phyloP scores from a whole-genome alignment of 2,113 vertebrate genomes.

The Heliornis fulica region DNA sequence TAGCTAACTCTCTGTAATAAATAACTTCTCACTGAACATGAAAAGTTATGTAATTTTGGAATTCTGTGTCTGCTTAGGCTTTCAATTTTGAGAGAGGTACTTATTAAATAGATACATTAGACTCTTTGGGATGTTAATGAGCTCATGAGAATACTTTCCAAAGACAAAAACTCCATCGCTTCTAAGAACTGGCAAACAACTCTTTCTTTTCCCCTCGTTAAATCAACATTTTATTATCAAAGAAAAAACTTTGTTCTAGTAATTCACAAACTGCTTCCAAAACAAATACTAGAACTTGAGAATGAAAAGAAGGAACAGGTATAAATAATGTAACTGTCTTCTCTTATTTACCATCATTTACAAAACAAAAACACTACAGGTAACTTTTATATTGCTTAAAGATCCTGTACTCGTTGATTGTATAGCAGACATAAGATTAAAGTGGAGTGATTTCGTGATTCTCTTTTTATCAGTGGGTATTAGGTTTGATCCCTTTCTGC shows the following conservation, averaged over 20 bases:
- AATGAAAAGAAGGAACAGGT: not conserved
- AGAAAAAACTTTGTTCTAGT: not conserved
- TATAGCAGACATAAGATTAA: not conserved
- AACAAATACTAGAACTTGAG: not conserved
- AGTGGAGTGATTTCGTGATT: not conserved
- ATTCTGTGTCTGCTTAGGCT: not conserved
- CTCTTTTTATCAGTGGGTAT: not conserved
- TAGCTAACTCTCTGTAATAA: not conserved
- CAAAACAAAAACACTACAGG: not conserved
- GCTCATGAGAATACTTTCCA: not conserved
- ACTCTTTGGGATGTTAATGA: not conserved
- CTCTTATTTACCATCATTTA: not conserved
- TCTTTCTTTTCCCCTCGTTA: not conserved
- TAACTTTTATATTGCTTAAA: not conserved
- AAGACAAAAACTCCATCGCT: not conserved
- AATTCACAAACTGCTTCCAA: not conserved
- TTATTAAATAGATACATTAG: not conserved
- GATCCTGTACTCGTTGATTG: not conserved
- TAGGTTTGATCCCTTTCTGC: not conserved
- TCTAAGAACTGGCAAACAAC: not conserved
- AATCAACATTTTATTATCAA: not conserved
- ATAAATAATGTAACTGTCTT: not conserved
- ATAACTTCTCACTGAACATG: not conserved
- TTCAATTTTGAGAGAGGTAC: not conserved
- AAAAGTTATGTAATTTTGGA: not conserved